Conservation (phyloP, 1,140 invertebrate genomes). For the Cydia fagiglandana region DNA sequence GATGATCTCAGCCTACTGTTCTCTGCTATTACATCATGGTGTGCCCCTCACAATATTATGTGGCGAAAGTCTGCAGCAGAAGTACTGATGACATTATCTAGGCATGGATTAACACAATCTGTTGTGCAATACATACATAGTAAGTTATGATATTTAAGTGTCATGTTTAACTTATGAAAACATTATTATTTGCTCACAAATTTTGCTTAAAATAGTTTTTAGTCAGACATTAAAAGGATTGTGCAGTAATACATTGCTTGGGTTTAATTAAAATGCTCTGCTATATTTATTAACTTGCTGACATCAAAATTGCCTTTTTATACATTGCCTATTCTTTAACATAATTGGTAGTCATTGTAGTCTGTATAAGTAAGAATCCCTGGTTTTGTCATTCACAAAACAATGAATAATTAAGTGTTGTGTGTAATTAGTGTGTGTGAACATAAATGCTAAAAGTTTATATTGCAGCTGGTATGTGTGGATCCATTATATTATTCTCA, state of each 20-base stretch:
- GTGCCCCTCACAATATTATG: constrained; percentile 93
- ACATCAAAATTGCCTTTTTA: too few species aligned
- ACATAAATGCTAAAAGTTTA: background rate
- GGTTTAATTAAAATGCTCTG: too few species aligned
- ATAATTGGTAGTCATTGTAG: too few species aligned
- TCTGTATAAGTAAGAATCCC: too few species aligned
- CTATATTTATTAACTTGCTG: too few species aligned
- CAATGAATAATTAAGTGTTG: background rate
- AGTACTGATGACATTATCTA: constrained; percentile 96
- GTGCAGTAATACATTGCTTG: too few species aligned
- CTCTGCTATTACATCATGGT: constrained; percentile 97
- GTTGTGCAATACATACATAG: constrained; percentile 98
- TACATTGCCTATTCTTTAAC: too few species aligned
- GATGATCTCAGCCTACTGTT: constrained; percentile 98
- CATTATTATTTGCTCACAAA: too few species aligned
- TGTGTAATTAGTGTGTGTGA: background rate
- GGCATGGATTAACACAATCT: constrained; percentile 94
- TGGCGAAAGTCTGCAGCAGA: constrained; percentile 99
- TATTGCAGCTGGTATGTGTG: background rate
- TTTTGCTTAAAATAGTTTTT: too few species aligned
- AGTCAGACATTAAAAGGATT: too few species aligned
- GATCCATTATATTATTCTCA: background rate
- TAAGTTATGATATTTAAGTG: constrained; percentile 78
- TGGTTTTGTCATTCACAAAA: too few species aligned
- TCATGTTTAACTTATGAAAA: too few species aligned